Evolutionary conservation across 2,888 invertebrate species (phyloP).

Genomic region (Phyto melanocephala): DNA sequence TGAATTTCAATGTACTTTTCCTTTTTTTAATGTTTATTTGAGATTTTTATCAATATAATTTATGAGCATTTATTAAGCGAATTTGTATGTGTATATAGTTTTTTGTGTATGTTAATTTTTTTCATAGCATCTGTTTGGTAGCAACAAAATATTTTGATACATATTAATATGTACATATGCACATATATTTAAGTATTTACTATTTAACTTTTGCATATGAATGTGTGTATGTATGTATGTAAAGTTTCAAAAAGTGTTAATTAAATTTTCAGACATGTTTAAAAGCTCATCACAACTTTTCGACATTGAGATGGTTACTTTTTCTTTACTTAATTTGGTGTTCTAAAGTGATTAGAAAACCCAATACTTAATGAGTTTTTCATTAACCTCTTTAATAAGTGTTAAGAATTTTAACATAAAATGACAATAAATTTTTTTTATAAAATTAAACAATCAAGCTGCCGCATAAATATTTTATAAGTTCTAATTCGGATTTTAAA

Average conservation of each 20-base stretch:
- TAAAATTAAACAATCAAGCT: no score
- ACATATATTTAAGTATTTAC: neutral
- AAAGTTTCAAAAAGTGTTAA: constrained; percentile 52
- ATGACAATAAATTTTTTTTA: neutral
- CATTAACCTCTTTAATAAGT: constrained; percentile 36
- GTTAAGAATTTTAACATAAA: no score
- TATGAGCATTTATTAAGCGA: constrained; percentile 42
- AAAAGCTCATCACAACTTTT: constrained; percentile 57
- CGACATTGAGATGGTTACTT: neutral
- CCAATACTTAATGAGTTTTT: constrained; percentile 24
- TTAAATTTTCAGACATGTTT: constrained; percentile 57
- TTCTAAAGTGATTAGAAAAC: neutral
- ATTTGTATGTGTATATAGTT: neutral
- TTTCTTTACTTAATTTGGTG: no score
- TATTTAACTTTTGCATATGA: constrained; percentile 14
- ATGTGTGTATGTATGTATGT: no score
- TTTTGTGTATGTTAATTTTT: constrained; percentile 54
- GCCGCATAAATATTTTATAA: no score
- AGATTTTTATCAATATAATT: constrained; percentile 51
- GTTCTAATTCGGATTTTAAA: no score
- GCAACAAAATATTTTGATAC: constrained; percentile 37
- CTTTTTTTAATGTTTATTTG: neutral
- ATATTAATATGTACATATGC: neutral
- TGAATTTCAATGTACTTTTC: neutral
- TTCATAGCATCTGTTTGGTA: constrained; percentile 56